A percentile compares a stretch with the other conserved stretches of the same genome.
phyloP scores from a whole-genome alignment of 2,888 invertebrate species.

The Cosmia pyralina region DNA sequence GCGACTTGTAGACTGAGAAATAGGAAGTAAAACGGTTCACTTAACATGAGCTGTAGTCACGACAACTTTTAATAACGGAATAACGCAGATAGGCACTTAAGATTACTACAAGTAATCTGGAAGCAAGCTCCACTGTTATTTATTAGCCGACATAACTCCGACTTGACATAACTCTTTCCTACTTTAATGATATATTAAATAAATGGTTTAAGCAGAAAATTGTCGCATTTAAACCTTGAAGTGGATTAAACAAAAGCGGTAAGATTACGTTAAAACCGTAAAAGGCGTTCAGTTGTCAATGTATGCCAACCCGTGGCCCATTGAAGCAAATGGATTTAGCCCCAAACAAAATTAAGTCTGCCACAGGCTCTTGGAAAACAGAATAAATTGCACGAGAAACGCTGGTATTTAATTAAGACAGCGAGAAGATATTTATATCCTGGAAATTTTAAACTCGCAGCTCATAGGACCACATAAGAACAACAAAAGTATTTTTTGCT shows the following conservation, averaged over 20 bases:
- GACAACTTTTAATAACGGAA: slow-evolving; percentile 67
- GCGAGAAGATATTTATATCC: slow-evolving; percentile 6
- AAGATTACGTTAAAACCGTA: slow-evolving; percentile 56
- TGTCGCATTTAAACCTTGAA: slow-evolving; percentile 34
- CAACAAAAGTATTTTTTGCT: not conserved
- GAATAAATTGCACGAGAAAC: slow-evolving; percentile 53
- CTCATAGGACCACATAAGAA: not conserved
- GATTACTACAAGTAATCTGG: slow-evolving; percentile 55
- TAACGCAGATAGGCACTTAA: slow-evolving; percentile 55
- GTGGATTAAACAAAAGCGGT: slow-evolving; percentile 54
- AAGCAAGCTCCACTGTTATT: slow-evolving; percentile 30
- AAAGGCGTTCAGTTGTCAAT: slow-evolving; percentile 53
- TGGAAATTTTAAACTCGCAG: slow-evolving; percentile 14
- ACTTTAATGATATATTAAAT: slow-evolving; percentile 24
- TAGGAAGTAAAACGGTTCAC: slow-evolving; percentile 67
- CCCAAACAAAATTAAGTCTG: slow-evolving; percentile 60
- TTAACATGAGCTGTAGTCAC: slow-evolving; percentile 71
- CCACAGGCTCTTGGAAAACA: slow-evolving; percentile 36
- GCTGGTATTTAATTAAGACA: slow-evolving; percentile 55
- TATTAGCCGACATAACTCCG: slow-evolving; percentile 14
- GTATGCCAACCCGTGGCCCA: slow-evolving; percentile 54
- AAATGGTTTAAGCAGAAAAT: slow-evolving; percentile 28
- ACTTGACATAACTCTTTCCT: slow-evolving; percentile 8
- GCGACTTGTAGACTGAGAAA: slow-evolving; percentile 57
- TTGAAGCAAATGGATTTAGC: slow-evolving; percentile 59